These are phyloP conservation scores for Horisme vitalbata DNA, from an alignment of 2,888 invertebrate genomes.

Conservation along the genomic window DNA sequence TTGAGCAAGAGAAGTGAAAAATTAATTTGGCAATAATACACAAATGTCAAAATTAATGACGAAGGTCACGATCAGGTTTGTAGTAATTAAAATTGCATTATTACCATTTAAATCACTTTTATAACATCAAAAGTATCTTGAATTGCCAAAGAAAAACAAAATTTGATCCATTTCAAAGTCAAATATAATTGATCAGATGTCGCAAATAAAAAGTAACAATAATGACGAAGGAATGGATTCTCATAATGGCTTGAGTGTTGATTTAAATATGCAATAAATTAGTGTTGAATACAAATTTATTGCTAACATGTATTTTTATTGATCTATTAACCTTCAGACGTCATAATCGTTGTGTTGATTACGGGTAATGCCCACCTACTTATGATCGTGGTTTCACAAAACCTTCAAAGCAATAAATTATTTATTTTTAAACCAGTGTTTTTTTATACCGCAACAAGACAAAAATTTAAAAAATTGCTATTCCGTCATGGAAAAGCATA, in stretches of 20 bases:
- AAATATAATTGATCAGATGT: conserved; percentile 14
- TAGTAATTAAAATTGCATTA: conserved; percentile 4
- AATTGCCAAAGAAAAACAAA: background rate
- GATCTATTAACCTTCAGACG: conserved; percentile 19
- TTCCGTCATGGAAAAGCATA: too few species aligned
- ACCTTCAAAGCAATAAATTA: conserved; percentile 6
- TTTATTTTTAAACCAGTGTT: conserved; percentile 3
- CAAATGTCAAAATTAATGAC: conserved; percentile 8
- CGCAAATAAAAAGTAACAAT: conserved; percentile 12
- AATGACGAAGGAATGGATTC: conserved; percentile 12
- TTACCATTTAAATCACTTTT: conserved; percentile 4
- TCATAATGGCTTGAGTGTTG: conserved; percentile 19
- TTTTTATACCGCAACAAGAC: too few species aligned
- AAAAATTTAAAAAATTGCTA: too few species aligned
- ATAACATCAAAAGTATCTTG: background rate
- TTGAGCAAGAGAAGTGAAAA: too few species aligned
- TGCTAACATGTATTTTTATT: conserved; percentile 23
- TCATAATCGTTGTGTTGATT: conserved; percentile 11
- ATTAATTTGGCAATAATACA: background rate
- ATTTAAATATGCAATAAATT: conserved; percentile 28
- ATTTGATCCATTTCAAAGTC: conserved; percentile 20
- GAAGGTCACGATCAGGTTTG: conserved; percentile 13
- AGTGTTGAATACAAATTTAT: conserved; percentile 20
- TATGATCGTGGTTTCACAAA: conserved; percentile 1
- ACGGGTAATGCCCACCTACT: conserved; percentile 12